These are phyloP conservation scores for Bombylius major DNA, from an alignment of 2,888 invertebrate genomes.

Conservation along the genomic window DNA sequence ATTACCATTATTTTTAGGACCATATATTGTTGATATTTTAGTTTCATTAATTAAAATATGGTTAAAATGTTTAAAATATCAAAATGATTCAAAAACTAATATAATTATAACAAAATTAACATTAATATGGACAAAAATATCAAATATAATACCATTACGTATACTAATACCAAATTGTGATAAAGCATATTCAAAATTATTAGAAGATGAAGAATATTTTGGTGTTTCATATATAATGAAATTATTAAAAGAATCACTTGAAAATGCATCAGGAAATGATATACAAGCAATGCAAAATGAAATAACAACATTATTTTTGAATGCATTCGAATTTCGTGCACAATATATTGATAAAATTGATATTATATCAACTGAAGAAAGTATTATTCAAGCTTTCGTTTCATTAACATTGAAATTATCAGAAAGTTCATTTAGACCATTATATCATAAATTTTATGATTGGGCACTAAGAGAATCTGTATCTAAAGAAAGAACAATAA, in stretches of 20 bases:
- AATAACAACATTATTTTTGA: slow-evolving; percentile 61
- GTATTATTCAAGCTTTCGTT: slow-evolving; percentile 65
- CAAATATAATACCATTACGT: slow-evolving; percentile 54
- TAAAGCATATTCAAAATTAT: slow-evolving; percentile 47
- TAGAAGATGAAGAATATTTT: slow-evolving; percentile 41
- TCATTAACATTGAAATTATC: slow-evolving; percentile 75
- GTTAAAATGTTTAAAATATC: slow-evolving; percentile 37
- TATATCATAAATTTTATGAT: slow-evolving; percentile 75
- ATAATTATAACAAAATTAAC: slow-evolving; percentile 45
- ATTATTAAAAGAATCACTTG: slow-evolving; percentile 60
- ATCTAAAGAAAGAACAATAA: slow-evolving; percentile 53
- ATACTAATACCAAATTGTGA: slow-evolving; percentile 64
- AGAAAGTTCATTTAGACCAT: slow-evolving; percentile 76
- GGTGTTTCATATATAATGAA: slow-evolving; percentile 61
- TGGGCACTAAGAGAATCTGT: slow-evolving; percentile 61
- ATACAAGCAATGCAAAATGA: slow-evolving; percentile 52
- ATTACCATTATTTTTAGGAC: slow-evolving; percentile 70
- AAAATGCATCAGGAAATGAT: slow-evolving; percentile 47
- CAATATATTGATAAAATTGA: slow-evolving; percentile 34
- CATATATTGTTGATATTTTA: slow-evolving; percentile 63
- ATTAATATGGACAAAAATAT: slow-evolving; percentile 53
- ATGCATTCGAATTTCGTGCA: slow-evolving; percentile 54
- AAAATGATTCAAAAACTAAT: slow-evolving; percentile 39
- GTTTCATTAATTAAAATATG: slow-evolving; percentile 48
- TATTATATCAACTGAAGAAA: slow-evolving; percentile 54